Evolutionary conservation across 1,140 invertebrate genomes (phyloP).

Genomic region (Thereuonema tuberculata): DNA sequence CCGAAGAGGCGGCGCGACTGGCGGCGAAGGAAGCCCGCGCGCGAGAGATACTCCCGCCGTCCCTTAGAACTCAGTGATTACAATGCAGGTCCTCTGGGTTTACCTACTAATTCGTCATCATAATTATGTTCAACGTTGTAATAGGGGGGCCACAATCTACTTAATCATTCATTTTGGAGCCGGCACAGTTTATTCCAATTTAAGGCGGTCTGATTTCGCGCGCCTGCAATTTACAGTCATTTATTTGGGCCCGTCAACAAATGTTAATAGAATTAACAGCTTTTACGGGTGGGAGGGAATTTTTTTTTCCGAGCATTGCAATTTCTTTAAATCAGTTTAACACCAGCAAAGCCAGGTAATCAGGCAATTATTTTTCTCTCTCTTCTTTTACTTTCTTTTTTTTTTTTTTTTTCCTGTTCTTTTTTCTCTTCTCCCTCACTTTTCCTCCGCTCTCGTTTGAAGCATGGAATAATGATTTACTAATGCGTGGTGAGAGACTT

Average conservation of each 20-base stretch:
- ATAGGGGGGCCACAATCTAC: background rate
- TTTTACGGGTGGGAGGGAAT: background rate
- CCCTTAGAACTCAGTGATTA: background rate
- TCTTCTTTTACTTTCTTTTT: background rate
- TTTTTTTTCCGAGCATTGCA: background rate
- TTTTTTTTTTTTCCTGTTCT: background rate
- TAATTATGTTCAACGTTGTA: conserved; percentile 5
- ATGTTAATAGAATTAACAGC: conserved; percentile 4
- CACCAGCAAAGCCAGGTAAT: background rate
- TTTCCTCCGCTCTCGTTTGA: background rate
- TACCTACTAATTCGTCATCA: conserved; percentile 8
- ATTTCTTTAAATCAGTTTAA: background rate
- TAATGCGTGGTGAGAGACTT: background rate
- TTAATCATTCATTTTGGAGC: conserved; percentile 8
- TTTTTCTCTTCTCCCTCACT: background rate
- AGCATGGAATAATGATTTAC: background rate
- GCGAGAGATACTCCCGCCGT: too few species aligned
- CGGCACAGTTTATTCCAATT: background rate
- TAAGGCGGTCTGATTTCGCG: too few species aligned
- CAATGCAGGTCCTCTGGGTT: background rate
- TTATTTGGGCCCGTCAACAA: background rate
- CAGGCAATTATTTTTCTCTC: background rate
- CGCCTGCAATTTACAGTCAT: conserved; percentile 5
- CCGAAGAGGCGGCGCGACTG: too few species aligned
- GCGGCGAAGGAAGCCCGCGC: too few species aligned